Evolutionary conservation across 1,140 invertebrate genomes (phyloP), one percentile per base, ranked within the genome.

Genomic region (Lethrus apterus): DNA sequence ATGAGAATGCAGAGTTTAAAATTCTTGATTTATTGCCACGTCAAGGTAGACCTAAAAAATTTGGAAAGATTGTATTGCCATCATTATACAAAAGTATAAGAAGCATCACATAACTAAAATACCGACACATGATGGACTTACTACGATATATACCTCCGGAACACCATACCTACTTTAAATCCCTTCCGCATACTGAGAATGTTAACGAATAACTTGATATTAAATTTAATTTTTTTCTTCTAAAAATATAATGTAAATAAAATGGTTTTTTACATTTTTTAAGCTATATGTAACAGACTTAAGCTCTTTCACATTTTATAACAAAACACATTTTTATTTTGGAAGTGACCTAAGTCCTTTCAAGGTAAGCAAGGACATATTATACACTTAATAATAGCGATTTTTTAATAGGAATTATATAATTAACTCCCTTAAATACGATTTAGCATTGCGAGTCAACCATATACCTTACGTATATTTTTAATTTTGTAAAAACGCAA

Each of bases 401-500:
- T 23, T 40, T 40, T 40, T 40, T 40, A 20, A 40, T 40, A 40
- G 19, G 36, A 40, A 5, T 19, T 40, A 40, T 40, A 40, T 19
- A 40, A 40, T 40, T 40, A 40, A 40, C 17, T 40, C 36, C 36
- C 36, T 40, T 40, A 40, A 40, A 40, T 40, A 23, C 36, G 15
- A 40, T 40, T 40, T 40, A 40, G 21, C 36, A 40, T 40, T 40
- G 36, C 36, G 18, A 40, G 36, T 40, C 17, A 40, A 40, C 20
- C 36, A n/a, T n/a, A n/a, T n/a, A n/a, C n/a, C n/a, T 40, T 19
- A 40, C 36, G 14, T 40, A 40, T 40, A 40, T 40, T 40, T 40
- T 40, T 40, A 40, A 40, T 40, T 40, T 40, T 40, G 36, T 40
- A 40, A 40, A 40, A 40, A 40, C 36, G 36, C 36, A 40, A 40